Evolutionary conservation across 92 coral and sea anemone genomes (phyloP), one percentile per base, ranked within the genome.

Genomic region (Pocillopora grandis): DNA sequence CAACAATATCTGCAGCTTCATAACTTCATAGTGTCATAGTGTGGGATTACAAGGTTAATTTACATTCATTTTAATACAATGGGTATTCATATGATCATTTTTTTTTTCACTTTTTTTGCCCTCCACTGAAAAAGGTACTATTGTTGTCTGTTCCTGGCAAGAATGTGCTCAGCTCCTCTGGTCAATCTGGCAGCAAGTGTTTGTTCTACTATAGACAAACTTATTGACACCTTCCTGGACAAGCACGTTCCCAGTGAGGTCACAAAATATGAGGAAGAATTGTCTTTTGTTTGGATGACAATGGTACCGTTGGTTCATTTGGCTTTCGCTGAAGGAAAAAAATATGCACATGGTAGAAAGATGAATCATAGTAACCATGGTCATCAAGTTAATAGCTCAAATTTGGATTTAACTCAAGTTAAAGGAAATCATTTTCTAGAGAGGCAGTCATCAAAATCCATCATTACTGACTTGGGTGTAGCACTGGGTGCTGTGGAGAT

Each of bases 231-330:
- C 49, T 95, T 93, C 80, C 75, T 93, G 58, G 78, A 78, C 17
- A 65, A 42, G 48, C 84, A 88, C 58, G 69, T 57, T 3, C 93
- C 95, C 35, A 35, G 65, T 27, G 86, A 82, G 75, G 88, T 95
- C 58, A 79, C 91, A 21, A 66, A 56, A 18, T 93, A 82, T 81
- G 94, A 95, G 68, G 83, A 67, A 56, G 84, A 84, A 17, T 83
- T 80, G 58, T 66, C 78, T 60, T 95, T 91, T 61, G 97, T 95
- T 3, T 95, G 98, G 98, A 90, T 95, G 85, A 91, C 98, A n/a
- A 86, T 95, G 42, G 87, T 87, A 10, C 98, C 98, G 0, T 75
- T 93, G 5, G 88, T 93, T 42, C 97, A 93, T 65, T 80, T 95
- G 58, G 95, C 92, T n/a, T 95, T 93, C 83, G 93, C 98, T 5